A percentile compares a stretch with the other conserved stretches of the same genome.
These are phyloP conservation scores for Perca flavescens DNA, from an alignment of 2,113 vertebrate genomes.

Conservation along the genomic window DNA sequence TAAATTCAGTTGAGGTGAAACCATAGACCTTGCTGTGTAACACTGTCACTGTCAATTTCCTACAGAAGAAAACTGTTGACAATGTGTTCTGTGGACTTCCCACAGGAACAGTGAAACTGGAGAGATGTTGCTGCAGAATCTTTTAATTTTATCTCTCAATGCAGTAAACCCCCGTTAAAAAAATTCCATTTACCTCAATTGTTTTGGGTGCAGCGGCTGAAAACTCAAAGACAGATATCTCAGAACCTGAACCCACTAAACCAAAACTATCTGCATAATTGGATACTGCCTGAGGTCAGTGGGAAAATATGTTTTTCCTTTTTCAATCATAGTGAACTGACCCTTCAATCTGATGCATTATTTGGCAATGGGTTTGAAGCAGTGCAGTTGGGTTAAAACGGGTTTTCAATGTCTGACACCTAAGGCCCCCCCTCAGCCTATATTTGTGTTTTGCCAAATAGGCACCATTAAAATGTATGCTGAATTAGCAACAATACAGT, in stretches of 20 bases:
- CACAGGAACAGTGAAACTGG: not conserved
- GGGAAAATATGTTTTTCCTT: not conserved
- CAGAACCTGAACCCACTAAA: not conserved
- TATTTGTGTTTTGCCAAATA: accelerated
- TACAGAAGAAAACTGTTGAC: not conserved
- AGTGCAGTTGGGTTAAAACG: not conserved
- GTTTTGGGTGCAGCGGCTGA: not conserved
- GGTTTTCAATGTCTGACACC: not conserved
- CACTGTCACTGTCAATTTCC: too few species aligned
- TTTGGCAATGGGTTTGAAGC: not conserved
- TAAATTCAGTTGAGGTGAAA: not conserved
- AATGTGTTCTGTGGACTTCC: not conserved
- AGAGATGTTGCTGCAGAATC: not conserved
- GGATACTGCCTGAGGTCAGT: not conserved
- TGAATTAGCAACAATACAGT: not conserved
- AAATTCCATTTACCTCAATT: not conserved
- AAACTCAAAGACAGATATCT: not conserved
- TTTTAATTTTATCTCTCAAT: slow-evolving; percentile 4
- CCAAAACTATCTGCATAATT: not conserved
- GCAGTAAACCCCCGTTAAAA: not conserved
- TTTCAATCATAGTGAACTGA: not conserved
- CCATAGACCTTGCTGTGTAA: not conserved
- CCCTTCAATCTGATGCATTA: not conserved
- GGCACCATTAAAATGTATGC: not conserved
- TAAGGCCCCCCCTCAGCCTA: too few species aligned